phyloP scores from a whole-genome alignment of 2,797 vertebrate genomes.

The Siniperca undulata region DNA sequence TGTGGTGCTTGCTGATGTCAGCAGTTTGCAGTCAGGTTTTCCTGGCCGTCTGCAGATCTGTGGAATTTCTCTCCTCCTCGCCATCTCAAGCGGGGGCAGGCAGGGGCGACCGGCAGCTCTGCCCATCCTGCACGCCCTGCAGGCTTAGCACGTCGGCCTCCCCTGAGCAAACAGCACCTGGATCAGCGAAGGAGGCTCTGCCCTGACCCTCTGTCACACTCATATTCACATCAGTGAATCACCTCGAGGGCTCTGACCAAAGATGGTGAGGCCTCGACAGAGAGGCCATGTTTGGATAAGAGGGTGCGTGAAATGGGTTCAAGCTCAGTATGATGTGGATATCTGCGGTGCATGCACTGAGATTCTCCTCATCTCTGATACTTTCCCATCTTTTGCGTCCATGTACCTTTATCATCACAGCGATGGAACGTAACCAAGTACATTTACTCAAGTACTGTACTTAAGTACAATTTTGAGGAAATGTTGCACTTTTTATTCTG shows the following conservation, averaged over 20 bases:
- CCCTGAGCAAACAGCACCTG: constrained; percentile 72
- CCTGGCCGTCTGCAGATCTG: constrained; percentile 73
- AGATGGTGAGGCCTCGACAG: constrained; percentile 37
- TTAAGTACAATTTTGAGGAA: not conserved
- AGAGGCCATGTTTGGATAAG: constrained; percentile 47
- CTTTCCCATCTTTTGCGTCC: not conserved
- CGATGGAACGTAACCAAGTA: not conserved
- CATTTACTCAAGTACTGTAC: not conserved
- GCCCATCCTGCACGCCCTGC: constrained; percentile 46
- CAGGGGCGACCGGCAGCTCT: constrained; percentile 36
- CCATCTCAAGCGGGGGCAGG: constrained; percentile 64
- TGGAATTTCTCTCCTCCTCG: constrained; percentile 84
- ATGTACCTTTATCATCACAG: not conserved
- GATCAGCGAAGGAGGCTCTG: constrained; percentile 31
- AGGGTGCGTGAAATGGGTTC: constrained; percentile 33
- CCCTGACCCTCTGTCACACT: constrained; percentile 55
- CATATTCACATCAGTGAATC: constrained; percentile 45
- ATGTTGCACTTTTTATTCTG: not conserved
- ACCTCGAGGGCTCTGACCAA: constrained; percentile 31
- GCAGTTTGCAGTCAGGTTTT: constrained; percentile 68
- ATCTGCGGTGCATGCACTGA: not conserved
- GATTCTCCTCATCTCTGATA: constrained; percentile 1
- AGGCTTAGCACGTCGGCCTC: constrained; percentile 57
- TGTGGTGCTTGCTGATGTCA: constrained; percentile 73
- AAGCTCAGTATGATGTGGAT: constrained; percentile 2